Conservation (phyloP, 2,797 vertebrate species). For the Sebastes hubbsi region DNA sequence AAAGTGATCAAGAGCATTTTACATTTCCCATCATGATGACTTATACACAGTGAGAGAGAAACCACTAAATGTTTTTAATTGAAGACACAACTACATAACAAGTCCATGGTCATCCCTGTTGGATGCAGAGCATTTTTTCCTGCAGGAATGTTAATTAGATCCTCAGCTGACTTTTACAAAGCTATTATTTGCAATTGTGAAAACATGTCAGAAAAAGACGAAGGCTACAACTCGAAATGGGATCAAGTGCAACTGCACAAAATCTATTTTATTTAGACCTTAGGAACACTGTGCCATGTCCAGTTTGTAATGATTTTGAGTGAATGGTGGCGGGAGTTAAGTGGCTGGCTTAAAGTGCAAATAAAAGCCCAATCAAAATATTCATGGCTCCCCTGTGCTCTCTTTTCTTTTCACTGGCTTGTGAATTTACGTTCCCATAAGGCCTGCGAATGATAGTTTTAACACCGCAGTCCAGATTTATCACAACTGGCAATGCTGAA, state of each 20-base stretch:
- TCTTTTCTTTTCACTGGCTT: slow-evolving; percentile 25
- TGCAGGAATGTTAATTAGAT: slow-evolving; percentile 3
- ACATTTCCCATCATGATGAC: slow-evolving; percentile 28
- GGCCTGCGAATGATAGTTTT: slow-evolving; percentile 25
- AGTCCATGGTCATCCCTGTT: slow-evolving; percentile 22
- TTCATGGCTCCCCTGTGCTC: slow-evolving; percentile 9
- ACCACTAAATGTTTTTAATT: slow-evolving; percentile 43
- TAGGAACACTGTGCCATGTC: not conserved
- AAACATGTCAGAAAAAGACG: not conserved
- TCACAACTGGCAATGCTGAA: slow-evolving; percentile 29
- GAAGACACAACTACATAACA: slow-evolving; percentile 23
- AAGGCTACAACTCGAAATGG: not conserved
- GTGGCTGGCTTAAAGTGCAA: slow-evolving; percentile 5
- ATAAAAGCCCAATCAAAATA: slow-evolving; percentile 34
- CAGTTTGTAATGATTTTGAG: slow-evolving; percentile 12
- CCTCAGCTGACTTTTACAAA: not conserved
- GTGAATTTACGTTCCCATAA: slow-evolving; percentile 33
- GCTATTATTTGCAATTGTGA: not conserved
- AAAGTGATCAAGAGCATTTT: slow-evolving; percentile 40
- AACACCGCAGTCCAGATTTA: slow-evolving; percentile 36
- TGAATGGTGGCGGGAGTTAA: not conserved
- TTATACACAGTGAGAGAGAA: slow-evolving; percentile 18
- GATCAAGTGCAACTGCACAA: not conserved
- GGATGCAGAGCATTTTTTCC: slow-evolving; percentile 10
- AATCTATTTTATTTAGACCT: not conserved